Evolutionary conservation across 2,888 invertebrate species (phyloP).

Genomic region (Cotesia congregata): DNA sequence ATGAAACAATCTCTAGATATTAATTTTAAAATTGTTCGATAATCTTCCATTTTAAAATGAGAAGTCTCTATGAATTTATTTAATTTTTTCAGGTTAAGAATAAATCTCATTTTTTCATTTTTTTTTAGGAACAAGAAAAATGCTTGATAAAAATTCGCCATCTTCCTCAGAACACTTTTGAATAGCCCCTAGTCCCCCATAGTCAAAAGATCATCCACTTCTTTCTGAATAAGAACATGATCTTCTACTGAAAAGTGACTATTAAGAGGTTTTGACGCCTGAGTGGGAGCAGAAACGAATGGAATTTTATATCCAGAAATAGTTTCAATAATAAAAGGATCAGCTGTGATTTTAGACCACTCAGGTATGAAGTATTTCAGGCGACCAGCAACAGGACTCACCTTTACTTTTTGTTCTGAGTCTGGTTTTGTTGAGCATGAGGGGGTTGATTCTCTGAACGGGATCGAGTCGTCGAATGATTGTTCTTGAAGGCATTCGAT

Average conservation of each 20-base stretch:
- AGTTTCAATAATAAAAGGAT: too few species aligned
- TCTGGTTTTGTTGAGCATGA: neutral
- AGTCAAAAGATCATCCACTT: constrained; percentile 10
- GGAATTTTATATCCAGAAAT: too few species aligned
- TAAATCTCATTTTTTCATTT: constrained; percentile 37
- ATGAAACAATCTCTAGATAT: constrained; percentile 38
- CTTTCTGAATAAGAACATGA: constrained; percentile 18
- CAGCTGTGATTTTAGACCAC: too few species aligned
- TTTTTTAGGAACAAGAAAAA: constrained; percentile 36
- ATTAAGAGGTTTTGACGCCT: constrained; percentile 21
- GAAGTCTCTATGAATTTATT: constrained; percentile 4
- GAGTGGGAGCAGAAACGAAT: too few species aligned
- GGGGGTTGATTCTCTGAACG: neutral
- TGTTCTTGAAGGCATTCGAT: neutral
- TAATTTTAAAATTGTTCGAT: constrained; percentile 43
- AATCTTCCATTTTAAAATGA: constrained; percentile 51
- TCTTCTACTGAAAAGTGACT: neutral
- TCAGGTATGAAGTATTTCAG: neutral
- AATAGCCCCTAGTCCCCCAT: constrained; percentile 33
- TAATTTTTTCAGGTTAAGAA: constrained; percentile 25
- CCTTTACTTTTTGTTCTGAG: neutral
- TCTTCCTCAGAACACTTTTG: constrained; percentile 27
- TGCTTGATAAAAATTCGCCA: constrained; percentile 36
- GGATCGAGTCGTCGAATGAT: neutral
- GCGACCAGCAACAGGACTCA: neutral